Conservation (phyloP, 2,797 vertebrate genomes). For the Sitta carolinensis region DNA sequence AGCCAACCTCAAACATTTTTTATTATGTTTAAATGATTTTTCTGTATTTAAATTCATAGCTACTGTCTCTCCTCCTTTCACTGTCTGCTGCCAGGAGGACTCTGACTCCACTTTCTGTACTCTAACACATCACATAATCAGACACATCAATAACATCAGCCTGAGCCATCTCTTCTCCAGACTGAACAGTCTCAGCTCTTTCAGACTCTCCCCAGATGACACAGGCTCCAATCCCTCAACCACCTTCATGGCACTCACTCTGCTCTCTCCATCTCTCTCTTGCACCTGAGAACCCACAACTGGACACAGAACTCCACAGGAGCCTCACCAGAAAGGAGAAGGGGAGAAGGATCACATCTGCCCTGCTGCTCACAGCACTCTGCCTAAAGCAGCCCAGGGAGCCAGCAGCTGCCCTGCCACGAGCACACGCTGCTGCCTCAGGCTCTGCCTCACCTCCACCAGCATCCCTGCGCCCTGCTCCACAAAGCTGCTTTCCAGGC, state of each 20-base stretch:
- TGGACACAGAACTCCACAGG: not conserved
- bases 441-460: accelerated
- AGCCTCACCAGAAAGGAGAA: not conserved
- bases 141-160: not conserved
- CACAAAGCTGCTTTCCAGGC: not conserved
- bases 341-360: not conserved
- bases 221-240: accelerated
- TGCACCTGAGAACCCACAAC: not conserved
- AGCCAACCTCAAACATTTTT: not conserved
- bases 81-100: not conserved
- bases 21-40: not conserved
- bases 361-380: not conserved
- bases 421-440: not conserved
- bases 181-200: not conserved
- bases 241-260: not conserved
- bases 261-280: not conserved
- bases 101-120: not conserved
- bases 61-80: not conserved
- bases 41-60: not conserved
- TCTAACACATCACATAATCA: not conserved
- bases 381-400: not conserved
- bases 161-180: not conserved
- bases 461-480: not conserved
- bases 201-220: not conserved
- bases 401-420: not conserved